Conservation (phyloP, 2,888 invertebrate genomes). For the Mylabris sibirica region DNA sequence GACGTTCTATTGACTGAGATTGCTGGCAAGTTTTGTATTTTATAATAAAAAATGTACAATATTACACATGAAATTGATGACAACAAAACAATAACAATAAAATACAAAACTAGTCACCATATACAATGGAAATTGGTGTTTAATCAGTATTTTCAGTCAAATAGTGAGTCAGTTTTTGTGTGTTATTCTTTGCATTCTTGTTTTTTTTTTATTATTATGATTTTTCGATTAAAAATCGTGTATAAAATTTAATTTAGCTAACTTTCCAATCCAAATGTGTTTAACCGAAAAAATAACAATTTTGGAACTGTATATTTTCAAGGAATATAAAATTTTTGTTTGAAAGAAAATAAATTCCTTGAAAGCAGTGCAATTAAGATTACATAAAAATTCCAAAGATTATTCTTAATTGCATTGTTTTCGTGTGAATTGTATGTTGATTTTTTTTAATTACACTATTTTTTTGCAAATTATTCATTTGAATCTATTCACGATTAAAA, state of each 20-base stretch:
- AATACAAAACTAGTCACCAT: slow-evolving; percentile 44
- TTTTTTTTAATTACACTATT: neutral
- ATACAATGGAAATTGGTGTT: slow-evolving; percentile 22
- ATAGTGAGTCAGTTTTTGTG: slow-evolving; percentile 55
- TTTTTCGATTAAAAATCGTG: slow-evolving; percentile 25
- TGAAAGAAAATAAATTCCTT: neutral
- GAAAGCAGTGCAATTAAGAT: neutral
- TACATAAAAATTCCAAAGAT: no score
- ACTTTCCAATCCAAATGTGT: slow-evolving; percentile 10
- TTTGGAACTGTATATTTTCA: neutral
- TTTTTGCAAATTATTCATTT: neutral
- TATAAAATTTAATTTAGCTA: slow-evolving; percentile 23
- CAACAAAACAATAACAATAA: neutral
- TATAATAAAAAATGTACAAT: neutral
- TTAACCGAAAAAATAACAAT: slow-evolving; percentile 3
- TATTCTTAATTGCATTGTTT: no score
- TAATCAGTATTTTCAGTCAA: slow-evolving; percentile 47
- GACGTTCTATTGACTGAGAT: slow-evolving; percentile 59
- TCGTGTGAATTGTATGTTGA: neutral
- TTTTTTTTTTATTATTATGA: slow-evolving; percentile 43
- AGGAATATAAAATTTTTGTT: neutral
- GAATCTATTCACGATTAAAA: neutral
- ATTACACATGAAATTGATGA: no score
- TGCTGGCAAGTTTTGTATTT: slow-evolving; percentile 31
- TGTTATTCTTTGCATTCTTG: slow-evolving; percentile 33